Base-by-base conservation (phyloP, 1,140 invertebrate species). In the Apocrypta bakeri region DNA sequence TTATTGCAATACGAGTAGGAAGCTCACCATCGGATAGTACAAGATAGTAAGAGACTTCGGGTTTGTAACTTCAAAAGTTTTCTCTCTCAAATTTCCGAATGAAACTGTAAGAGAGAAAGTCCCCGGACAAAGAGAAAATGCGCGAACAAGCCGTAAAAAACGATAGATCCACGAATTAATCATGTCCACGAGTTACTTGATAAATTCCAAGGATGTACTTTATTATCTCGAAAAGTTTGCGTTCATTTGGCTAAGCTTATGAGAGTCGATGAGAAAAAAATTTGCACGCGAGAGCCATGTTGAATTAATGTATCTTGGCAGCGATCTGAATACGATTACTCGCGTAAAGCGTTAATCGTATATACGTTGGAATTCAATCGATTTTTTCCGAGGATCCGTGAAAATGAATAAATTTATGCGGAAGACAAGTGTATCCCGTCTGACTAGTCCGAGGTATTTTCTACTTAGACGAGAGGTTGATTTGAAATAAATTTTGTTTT, bases 111-210 rank as follows among this genome's bases (percentile, higher is more conserved):
- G 48, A 21, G 14, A 48, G 21, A 48, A 48, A 48, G 17, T 21
- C 0, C 3, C 7, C 21, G 14, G 17, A 56, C 14, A 56, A 29
- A 25, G 25, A 37, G 11, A 17, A 66, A 66, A 29, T 2, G 24
- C 25, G 64, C 64, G 24, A 66, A 66, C 17, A 0, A 8, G 56
- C 56, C 56, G 14, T 61, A 14, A 6, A 1, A 9, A 1, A 24
- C 12, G 64, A 29, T 25, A 66, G 27, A 66, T 66, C 27, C 24
- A 29, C 64, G 64, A 66, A 66, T 66, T 66, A 66, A 66, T 66
- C 64, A 66, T 6, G 64, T 66, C 11, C 24, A 1, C 17, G 21
- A 6, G 2, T 56, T 17, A 25, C 12, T 66, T 66, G 24, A 25
- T 64, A 24, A 8, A 56, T 56, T n/a, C 48, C 21, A 17, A n/a